A percentile compares a stretch with the other conserved stretches of the same genome.
Evolutionary conservation across 2,888 invertebrate genomes (phyloP).

Genomic region (Monochamus alternatus): DNA sequence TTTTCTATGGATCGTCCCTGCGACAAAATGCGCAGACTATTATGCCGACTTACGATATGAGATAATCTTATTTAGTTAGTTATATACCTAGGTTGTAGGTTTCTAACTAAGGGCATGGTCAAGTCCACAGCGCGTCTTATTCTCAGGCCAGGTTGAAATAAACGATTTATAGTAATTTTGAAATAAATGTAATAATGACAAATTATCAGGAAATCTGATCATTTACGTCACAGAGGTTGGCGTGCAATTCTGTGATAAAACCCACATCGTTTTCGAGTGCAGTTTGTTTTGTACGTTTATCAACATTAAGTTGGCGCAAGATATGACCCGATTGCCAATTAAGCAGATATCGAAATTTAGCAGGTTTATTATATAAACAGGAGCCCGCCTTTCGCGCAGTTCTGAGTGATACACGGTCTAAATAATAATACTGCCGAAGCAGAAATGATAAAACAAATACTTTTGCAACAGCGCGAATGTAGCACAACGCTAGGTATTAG

Average conservation of each 20-base stretch:
- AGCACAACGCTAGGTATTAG: conserved; percentile 13
- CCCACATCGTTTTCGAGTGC: neutral
- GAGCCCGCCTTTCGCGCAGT: conserved; percentile 3
- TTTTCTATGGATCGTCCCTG: too few species aligned
- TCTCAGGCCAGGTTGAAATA: too few species aligned
- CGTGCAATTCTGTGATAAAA: neutral
- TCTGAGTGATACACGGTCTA: neutral
- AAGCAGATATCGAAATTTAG: conserved; percentile 12
- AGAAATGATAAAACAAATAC: conserved; percentile 10
- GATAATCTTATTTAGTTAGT: too few species aligned
- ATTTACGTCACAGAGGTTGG: neutral
- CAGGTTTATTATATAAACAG: conserved; percentile 9
- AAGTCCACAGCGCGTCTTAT: too few species aligned
- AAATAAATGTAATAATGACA: too few species aligned
- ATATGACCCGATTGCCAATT: conserved; percentile 3
- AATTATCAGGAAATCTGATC: too few species aligned
- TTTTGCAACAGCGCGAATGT: conserved; percentile 11
- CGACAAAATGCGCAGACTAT: too few species aligned
- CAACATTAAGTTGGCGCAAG: neutral
- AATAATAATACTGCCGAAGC: conserved; percentile 3
- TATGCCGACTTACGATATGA: too few species aligned
- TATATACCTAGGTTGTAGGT: too few species aligned
- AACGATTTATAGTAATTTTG: too few species aligned
- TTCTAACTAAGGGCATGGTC: too few species aligned
- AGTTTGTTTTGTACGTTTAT: conserved; percentile 7